Base-by-base conservation (phyloP, 2,797 vertebrate genomes). In the Apodemus agrarius region DNA sequence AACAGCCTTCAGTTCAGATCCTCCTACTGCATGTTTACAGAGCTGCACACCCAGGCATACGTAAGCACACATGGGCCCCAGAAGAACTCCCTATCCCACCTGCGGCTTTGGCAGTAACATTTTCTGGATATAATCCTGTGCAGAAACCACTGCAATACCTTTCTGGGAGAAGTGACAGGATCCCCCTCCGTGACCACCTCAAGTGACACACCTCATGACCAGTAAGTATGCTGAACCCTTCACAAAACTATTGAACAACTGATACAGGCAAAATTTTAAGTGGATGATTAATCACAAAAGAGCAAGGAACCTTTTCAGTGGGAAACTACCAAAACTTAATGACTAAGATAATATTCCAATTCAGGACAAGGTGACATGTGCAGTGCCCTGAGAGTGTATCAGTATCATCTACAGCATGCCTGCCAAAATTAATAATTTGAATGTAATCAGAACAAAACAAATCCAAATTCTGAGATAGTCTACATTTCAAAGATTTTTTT, bases 371-470 rank as follows among this genome's bases (percentile, higher is more conserved):
- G n/a, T 49, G 21, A 46, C 46, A 46, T 46, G 46, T 46, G 46
- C 46, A 46, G 46, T 46, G 46, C 46, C 46, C 46, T 46, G 46
- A 46, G 46, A 46, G 46, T 46, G 2, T 3, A 67, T 14, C 34
- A 52, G 40, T 24, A 69, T 37, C 29, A 83, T 75, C 81, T 40
- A 84, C 13, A 59, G 0, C n/a, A 40, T 82, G 65, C 85, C 82
- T 92, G 69, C 26, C 82, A 92, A 81, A 94, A 37, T 22, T n/a
- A n/a, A n/a, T n/a, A 49, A 95, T 8, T 22, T 67, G 37, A 69
- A 74, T 69, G 74, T 72, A 81, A 65, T 63, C 29, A 67, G 43
- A 29, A 61, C 61, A 80, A 89, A 96, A 89, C 24, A 93, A 88
- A 91, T 54, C 57, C 69, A 91, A 89, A 93, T 57, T 82, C 52